These are phyloP conservation scores for Nemurella pictetii DNA, from an alignment of 2,888 invertebrate species.

Conservation along the genomic window DNA sequence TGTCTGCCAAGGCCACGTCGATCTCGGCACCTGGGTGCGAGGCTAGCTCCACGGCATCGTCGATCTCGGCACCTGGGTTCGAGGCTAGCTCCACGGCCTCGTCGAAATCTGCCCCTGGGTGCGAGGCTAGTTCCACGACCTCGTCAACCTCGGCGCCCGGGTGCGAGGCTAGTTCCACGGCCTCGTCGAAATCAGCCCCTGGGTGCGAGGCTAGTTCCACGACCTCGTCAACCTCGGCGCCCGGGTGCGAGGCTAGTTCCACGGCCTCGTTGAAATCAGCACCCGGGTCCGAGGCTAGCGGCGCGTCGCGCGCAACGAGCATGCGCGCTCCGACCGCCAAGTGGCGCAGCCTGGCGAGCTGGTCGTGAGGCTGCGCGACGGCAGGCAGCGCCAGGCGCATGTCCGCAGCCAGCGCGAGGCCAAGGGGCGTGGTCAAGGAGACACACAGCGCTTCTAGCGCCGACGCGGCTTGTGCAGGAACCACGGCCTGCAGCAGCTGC, in stretches of 20 bases:
- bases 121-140: slow-evolving; percentile 64
- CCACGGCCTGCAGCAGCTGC: slow-evolving; percentile 63
- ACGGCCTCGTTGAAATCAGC: slow-evolving; percentile 48
- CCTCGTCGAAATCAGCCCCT: no score
- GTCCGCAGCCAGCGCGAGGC: slow-evolving; percentile 66
- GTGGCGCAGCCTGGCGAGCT: neutral
- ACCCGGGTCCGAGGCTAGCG: neutral
- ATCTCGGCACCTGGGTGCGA: slow-evolving; percentile 57
- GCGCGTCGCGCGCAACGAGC: slow-evolving; percentile 44
- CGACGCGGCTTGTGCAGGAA: slow-evolving; percentile 60
- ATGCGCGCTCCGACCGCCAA: slow-evolving; percentile 55
- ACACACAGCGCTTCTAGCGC: slow-evolving; percentile 67
- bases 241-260: slow-evolving; percentile 63
- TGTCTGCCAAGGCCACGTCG: slow-evolving; percentile 64
- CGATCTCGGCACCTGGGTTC: slow-evolving; percentile 67
- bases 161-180: slow-evolving; percentile 59
- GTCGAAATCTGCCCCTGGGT: no score
- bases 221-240: slow-evolving; percentile 66
- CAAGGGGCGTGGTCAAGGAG: slow-evolving; percentile 63
- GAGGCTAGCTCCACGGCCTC: slow-evolving; percentile 57
- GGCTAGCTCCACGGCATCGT: slow-evolving; percentile 67
- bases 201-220: slow-evolving; percentile 2
- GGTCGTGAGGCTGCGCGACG: neutral
- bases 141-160: slow-evolving; percentile 70
- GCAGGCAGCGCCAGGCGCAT: neutral